phyloP scores from a whole-genome alignment of 1,140 invertebrate genomes.

The Charaxes varanes region DNA sequence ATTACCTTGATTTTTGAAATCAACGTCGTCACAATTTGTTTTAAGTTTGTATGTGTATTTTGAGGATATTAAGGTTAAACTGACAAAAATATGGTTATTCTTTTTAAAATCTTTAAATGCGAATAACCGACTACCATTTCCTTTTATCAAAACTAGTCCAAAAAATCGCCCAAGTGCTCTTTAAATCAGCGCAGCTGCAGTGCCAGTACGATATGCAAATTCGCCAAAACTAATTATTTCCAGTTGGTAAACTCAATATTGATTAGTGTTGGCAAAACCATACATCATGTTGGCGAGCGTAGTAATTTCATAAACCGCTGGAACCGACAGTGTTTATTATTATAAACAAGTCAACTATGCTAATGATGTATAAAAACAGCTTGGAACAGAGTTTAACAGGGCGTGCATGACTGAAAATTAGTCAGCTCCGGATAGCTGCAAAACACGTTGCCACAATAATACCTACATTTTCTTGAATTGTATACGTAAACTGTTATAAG shows the following conservation, averaged over 20 bases:
- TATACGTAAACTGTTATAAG: background rate
- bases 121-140: no score
- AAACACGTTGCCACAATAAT: constrained; percentile 1
- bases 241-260: background rate
- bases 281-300: constrained; percentile 6
- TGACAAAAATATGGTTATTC: no score
- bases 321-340: constrained; percentile 6
- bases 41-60: no score
- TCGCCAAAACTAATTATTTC: background rate
- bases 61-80: no score
- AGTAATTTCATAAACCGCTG: constrained; percentile 7
- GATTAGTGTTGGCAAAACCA: constrained; percentile 2
- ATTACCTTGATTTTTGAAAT: no score
- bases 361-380: constrained; percentile 6
- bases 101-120: no score
- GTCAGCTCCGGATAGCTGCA: constrained; percentile 2
- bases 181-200: background rate
- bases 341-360: constrained; percentile 7
- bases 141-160: no score
- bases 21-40: no score
- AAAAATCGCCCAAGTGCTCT: no score
- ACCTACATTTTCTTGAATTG: background rate
- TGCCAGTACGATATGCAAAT: background rate
- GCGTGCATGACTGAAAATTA: constrained; percentile 7
- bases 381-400: constrained; percentile 2